Percentiles rank a stretch among this genome's conserved stretches.
Evolutionary conservation across 2,888 invertebrate species (phyloP).

Genomic region (Phortica okadai): DNA sequence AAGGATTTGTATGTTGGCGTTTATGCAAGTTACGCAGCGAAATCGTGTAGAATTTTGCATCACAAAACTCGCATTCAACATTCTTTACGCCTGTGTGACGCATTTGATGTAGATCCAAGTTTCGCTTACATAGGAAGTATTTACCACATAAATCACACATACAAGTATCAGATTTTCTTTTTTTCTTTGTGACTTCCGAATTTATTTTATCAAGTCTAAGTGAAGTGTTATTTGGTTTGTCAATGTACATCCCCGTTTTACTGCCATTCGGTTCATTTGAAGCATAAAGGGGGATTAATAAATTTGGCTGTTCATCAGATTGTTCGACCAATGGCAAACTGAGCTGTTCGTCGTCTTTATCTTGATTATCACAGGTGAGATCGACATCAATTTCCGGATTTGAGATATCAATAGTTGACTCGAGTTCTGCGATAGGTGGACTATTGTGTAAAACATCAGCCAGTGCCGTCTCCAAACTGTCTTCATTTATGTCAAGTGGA

Average conservation of each 20-base stretch:
- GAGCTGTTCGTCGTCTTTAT: background rate
- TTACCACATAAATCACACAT: conserved; percentile 56
- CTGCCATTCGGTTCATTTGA: no score
- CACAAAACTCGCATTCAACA: conserved; percentile 34
- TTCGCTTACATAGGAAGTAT: conserved; percentile 54
- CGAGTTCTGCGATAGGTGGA: background rate
- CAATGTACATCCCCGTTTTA: no score
- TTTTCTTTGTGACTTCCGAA: background rate
- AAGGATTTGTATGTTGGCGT: conserved; percentile 58
- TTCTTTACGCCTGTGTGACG: conserved; percentile 49
- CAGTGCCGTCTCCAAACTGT: background rate
- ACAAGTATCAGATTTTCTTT: background rate
- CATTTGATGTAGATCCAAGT: conserved; percentile 54
- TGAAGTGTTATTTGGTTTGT: no score
- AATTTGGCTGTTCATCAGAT: no score
- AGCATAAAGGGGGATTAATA: no score
- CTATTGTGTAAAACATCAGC: background rate
- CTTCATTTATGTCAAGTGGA: background rate
- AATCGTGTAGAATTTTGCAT: conserved; percentile 27
- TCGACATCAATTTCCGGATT: background rate
- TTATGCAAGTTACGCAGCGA: conserved; percentile 35
- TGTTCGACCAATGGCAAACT: no score
- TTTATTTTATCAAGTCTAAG: no score
- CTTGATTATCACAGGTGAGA: background rate
- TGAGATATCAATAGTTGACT: background rate